Base-by-base conservation (phyloP, 1,140 invertebrate species). In the Pseudomyrmex sp. region DNA sequence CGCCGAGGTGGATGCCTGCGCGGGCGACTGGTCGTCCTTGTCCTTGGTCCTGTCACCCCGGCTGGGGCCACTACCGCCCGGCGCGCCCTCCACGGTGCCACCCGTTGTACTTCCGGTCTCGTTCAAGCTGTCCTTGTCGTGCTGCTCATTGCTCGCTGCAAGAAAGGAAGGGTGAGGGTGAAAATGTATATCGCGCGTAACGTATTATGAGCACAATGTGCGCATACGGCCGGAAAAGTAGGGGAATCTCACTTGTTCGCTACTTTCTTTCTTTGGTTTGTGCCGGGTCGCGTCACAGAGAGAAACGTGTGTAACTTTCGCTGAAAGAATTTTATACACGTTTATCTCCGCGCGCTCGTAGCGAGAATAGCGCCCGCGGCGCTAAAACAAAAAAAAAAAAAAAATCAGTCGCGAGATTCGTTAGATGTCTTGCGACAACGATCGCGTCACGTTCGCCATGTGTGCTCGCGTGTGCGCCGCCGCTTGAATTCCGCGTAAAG, bases 51-150 rank as follows among this genome's bases (percentile, higher is more conserved):
- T 86, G 15, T 91, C 89, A 85, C 84, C 89, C 86, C 91, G 87
- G 9, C 62, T 82, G 68, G 91, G 90, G 88, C 48, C 86, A 54
- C 35, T 2, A 7, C 80, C 91, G 8, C 88, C 84, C 54, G 88
- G 89, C 84, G 85, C 83, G 68, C 88, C 90, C 87, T 93, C 90
- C 86, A 91, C 91, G 61, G 85, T 91, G 74, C 89, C 90, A 69
- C 92, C 92, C 83, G 91, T 92, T 87, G 90, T 94, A 87, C 91
- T 94, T 83, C 91, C 92, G 12, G 92, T 92, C 44, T 94, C 95
- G 92, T 95, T 95, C 89, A 95, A 84, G 84, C 95, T 95, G 88
- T 95, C 95, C 76, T 94, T 93, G 79, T 95, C 95, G 46, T 95
- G 93, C 59, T 94, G 92, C 77, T 95, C 95, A 88, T 94, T 94